A percentile compares a stretch with the other conserved stretches of the same genome.
phyloP scores from a whole-genome alignment of 2,888 invertebrate genomes.

The Seladonia tumulorum region DNA sequence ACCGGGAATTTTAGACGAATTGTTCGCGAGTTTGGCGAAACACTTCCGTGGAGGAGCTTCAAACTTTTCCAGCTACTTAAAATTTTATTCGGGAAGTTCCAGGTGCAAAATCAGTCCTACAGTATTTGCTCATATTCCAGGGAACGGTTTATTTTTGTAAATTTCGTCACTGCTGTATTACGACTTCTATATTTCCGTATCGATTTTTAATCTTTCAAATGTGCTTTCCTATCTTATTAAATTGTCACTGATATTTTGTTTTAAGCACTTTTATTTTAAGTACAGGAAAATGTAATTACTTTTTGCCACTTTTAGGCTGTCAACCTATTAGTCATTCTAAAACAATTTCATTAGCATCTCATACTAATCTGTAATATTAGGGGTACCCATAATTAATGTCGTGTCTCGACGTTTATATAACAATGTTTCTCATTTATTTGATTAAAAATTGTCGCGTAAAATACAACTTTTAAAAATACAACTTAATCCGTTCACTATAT shows the following conservation, averaged over 20 bases:
- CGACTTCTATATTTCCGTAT: not conserved
- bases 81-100: not conserved
- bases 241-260: not conserved
- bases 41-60: not conserved
- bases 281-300: too few species aligned
- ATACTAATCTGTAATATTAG: too few species aligned
- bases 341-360: too few species aligned
- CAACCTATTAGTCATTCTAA: too few species aligned
- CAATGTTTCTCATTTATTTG: too few species aligned
- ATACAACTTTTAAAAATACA: too few species aligned
- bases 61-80: constrained; percentile 1
- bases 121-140: not conserved
- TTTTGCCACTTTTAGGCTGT: too few species aligned
- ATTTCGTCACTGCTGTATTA: not conserved
- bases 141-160: not conserved
- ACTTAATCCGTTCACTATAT: too few species aligned
- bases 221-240: not conserved
- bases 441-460: too few species aligned
- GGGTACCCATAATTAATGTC: too few species aligned
- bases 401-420: too few species aligned
- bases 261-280: not conserved
- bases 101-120: not conserved
- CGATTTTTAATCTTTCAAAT: not conserved
- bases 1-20: not conserved
- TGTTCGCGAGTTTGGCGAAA: not conserved